Evolutionary conservation across 2,113 vertebrate genomes (phyloP).

Genomic region (Misgurnus anguillicaudatus): DNA sequence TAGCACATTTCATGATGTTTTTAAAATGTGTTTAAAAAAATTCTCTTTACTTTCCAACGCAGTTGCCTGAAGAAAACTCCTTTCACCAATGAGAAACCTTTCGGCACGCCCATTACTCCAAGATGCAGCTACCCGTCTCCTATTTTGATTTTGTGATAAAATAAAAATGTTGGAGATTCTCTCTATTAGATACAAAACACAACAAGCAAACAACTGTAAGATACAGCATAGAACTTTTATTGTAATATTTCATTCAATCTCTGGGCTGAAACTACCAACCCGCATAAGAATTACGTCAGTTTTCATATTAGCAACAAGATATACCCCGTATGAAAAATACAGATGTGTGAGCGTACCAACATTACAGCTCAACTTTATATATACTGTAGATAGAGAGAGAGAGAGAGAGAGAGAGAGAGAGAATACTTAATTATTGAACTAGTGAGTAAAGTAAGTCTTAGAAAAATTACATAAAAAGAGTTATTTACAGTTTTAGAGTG

Average conservation of each 20-base stretch:
- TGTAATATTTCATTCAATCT: constrained; percentile 29
- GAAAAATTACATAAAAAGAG: constrained; percentile 10
- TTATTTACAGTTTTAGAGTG: background rate
- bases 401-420: background rate
- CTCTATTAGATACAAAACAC: background rate
- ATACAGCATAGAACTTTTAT: constrained; percentile 13
- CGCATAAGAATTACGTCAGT: constrained; percentile 49
- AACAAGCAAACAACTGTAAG: background rate
- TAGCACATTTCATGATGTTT: no score
- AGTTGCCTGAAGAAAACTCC: no score
- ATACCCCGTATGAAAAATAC: constrained; percentile 63
- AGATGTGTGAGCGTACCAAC: constrained; percentile 59
- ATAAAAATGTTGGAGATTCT: background rate
- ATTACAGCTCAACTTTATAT: constrained; percentile 38
- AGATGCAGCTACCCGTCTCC: no score
- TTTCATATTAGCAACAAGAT: constrained; percentile 54
- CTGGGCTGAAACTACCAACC: constrained; percentile 21
- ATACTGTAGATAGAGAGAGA: background rate
- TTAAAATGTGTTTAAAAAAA: no score
- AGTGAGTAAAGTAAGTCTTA: constrained; percentile 10
- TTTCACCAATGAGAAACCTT: no score
- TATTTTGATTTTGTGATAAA: no score
- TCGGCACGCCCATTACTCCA: no score
- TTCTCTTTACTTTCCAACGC: no score
- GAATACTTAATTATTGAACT: constrained; percentile 11